Base-by-base conservation (phyloP, 2,113 vertebrate species). In the Epinephelus moara region DNA sequence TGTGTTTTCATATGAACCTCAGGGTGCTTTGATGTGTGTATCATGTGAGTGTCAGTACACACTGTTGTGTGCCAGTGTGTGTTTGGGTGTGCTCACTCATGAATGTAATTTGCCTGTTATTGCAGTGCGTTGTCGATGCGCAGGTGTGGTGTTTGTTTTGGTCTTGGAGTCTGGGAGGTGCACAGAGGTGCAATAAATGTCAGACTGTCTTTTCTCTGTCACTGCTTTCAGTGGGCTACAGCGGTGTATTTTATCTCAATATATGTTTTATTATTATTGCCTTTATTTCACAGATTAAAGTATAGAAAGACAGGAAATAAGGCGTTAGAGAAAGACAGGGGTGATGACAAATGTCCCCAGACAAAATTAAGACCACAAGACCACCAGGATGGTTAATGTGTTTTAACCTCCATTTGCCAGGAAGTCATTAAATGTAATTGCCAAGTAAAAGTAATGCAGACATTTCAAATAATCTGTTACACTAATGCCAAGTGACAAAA, bases 51-150 rank as follows among this genome's bases (percentile, higher is more conserved):
- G 61, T 75, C 30, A 68, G 56, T 45, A 45, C 42, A 45, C 42
- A 45, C 27, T 57, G 55, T 56, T 63, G 50, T 57, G 71, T 84
- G 68, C 14, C 30, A 66, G 71, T 75, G 49, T 79, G 81, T 87
- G 69, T 82, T 66, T 78, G 74, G 69, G 30, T 81, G 82, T 83
- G 72, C 74, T 82, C 70, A 72, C 62, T 86, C 75, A 47, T 85
- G 70, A 64, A 42, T 83, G 55, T 70, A 62, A 86, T 90, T 63
- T 78, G 76, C 47, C 45, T 78, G 74, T 80, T 75, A 60, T 47
- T 78, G 50, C 57, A 50, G 18, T 76, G 33, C 75, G 75, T 69
- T 71, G 70, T 57, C 13, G 18, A 49, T 79, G 66, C 77, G 27
- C 10, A 4, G 56, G 30, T 37, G 70, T 59, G 27, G 18, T 55